Base-by-base conservation (phyloP, 2,888 invertebrate species). In the Sarcophaga carnaria region DNA sequence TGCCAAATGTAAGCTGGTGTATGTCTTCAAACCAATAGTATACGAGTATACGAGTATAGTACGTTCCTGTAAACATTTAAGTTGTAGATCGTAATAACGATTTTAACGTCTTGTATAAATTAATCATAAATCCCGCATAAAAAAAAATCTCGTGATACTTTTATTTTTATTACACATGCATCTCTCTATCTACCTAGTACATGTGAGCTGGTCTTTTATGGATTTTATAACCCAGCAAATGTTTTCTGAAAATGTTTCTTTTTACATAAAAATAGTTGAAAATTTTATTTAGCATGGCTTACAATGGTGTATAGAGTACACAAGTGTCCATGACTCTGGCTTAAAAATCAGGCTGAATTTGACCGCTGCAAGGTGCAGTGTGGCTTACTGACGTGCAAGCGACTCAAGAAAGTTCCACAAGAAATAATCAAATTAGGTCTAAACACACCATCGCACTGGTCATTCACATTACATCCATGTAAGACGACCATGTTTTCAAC, bases 91-190 rank as follows among this genome's bases (percentile, higher is more conserved):
- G 81, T 63, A 49, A 72, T 60, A 71, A 74, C 69, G 83, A 70
- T 80, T 83, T 83, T 83, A 83, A 77, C 49, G 77, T 83, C 77
- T 83, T 86, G 80, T 88, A 83, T 84, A 88, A 88, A 88, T 88
- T 88, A 86, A 88, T 88, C 88, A 88, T 88, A 88, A 86, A 88
- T 87, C 78, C 70, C 70, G 78, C 72, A 80, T 62, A 74, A 74
- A 77, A 80, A 64, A 45, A 63, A 54, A 64, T 37, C 20, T 59
- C 60, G 22, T 49, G 17, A 12, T 45, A 45, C 12, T 2, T 70
- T 12, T 49, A 25, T 49, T 14, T 59, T 25, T 20, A 14, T 69
- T 60, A 14, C 63, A 25, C 64, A 45, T 59, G n/a, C 3, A 27
- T 72, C 27, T 74, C 6, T 47, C 10, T 27, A n/a, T 69, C 45